Base-by-base conservation (phyloP, 2,888 invertebrate species). In the Keiferia lycopersicella region DNA sequence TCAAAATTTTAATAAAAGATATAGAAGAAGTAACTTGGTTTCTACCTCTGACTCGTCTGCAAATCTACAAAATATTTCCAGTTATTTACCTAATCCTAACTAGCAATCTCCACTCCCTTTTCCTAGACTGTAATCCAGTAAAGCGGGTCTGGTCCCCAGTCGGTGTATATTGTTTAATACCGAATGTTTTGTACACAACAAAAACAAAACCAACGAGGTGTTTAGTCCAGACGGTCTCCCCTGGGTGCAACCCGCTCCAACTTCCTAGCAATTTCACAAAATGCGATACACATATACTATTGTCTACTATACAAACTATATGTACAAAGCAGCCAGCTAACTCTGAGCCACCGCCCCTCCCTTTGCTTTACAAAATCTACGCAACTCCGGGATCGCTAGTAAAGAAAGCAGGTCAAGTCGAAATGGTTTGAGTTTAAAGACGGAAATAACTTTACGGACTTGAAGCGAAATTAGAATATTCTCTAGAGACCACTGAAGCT, bases 261-360 rank as follows among this genome's bases (percentile, higher is more conserved):
- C 82, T 84, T 86, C 85, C 87, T 85, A 80, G 87, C 88, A 87
- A 88, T 88, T 89, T 88, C 88, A 82, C 86, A 85, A 86, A 86
- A 85, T 75, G 79, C 82, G 74, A 81, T 81, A 85, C 77, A 80
- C 77, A 76, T 71, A 10, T 73, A 71, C 72, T 77, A 78, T 78
- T 77, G 76, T 73, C 74, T 78, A 74, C 34, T 34, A 34, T 10
- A 34, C 77, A 80, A 75, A 77, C 71, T 45, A 45, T 45, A 45
- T 45, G 41, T 41, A 41, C 41, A n/a, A 72, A 70, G 73, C 69
- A 74, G 73, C 89, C 85, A 86, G 69, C 68, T 66, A 77, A 77
- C 73, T 72, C 65, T 73, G 83, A 83, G 48, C 83, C 72, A 60
- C 68, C 73, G 69, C 66, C 69, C 70, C 70, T 71, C 70, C 67